Percentiles rank a stretch among this genome's conserved stretches.
Evolutionary conservation across 2,113 vertebrate species (phyloP).

Genomic region (Oncorhynchus mykiss): DNA sequence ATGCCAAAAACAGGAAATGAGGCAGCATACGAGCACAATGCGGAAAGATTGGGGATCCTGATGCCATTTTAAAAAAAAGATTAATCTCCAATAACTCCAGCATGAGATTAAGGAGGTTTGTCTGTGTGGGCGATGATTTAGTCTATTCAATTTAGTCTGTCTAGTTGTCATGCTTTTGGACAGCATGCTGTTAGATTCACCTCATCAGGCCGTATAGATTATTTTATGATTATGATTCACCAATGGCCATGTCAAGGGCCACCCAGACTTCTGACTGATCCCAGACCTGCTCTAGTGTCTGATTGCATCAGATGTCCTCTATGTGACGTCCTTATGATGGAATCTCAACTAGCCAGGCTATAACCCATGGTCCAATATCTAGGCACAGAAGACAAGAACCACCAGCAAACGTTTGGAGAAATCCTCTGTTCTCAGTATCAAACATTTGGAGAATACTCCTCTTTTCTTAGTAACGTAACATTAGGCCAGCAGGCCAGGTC

Average conservation of each 20-base stretch:
- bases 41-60: conserved; percentile 19
- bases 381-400: neutral
- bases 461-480: conserved; percentile 8
- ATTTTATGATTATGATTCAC: conserved; percentile 54
- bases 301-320: conserved; percentile 56
- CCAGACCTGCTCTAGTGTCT: conserved; percentile 34
- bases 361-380: neutral
- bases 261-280: conserved; percentile 53
- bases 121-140: neutral
- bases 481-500: conserved; percentile 25
- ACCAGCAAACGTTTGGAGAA: neutral
- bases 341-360: conserved; percentile 48
- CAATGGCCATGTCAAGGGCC: conserved; percentile 43
- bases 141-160: too few species aligned
- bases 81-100: conserved; percentile 22
- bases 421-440: neutral
- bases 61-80: neutral
- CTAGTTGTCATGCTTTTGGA: too few species aligned
- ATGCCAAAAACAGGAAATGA: conserved; percentile 25
- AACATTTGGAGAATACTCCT: conserved; percentile 2
- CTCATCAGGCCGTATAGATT: too few species aligned
- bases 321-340: conserved; percentile 44
- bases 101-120: conserved; percentile 1
- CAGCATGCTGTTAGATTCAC: too few species aligned
- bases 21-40: conserved; percentile 16